These are phyloP conservation scores for Andrena camellia DNA, from an alignment of 2,888 invertebrate genomes.

Conservation along the genomic window DNA sequence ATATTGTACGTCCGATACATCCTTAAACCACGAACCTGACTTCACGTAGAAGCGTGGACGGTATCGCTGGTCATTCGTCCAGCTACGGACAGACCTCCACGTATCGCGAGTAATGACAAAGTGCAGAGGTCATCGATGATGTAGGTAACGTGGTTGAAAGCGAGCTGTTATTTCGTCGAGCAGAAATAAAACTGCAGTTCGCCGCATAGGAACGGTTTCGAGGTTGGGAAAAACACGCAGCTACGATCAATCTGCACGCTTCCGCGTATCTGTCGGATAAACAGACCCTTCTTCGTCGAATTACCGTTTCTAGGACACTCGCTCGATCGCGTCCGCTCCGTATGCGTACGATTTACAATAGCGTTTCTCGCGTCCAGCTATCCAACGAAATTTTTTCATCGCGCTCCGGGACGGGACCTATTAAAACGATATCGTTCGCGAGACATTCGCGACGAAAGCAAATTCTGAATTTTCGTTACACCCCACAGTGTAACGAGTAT, in stretches of 20 bases:
- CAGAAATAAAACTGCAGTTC: conserved; percentile 11
- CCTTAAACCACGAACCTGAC: not conserved
- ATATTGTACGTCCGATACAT: no score
- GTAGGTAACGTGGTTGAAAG: conserved; percentile 53
- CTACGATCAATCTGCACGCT: not conserved
- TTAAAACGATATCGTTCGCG: no score
- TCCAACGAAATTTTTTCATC: no score
- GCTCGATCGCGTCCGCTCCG: not conserved
- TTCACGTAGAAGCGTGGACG: conserved; percentile 32
- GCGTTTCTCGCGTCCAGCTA: no score
- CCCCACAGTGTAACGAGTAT: no score
- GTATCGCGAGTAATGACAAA: conserved; percentile 49
- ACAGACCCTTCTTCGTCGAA: conserved; percentile 18
- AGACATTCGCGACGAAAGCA: no score
- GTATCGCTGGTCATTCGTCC: conserved; percentile 65
- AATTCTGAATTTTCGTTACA: no score
- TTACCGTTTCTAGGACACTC: conserved; percentile 20
- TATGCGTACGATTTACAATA: no score
- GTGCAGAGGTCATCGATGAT: conserved; percentile 63
- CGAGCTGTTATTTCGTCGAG: not conserved
- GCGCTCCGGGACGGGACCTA: no score
- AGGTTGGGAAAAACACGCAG: not conserved
- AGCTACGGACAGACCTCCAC: conserved; percentile 47
- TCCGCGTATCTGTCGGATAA: conserved; percentile 36
- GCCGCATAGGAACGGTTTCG: not conserved